Percentiles rank a stretch among this genome's conserved stretches.
phyloP scores from a whole-genome alignment of 2,797 vertebrate genomes.

The Sebastes taczanowskii region DNA sequence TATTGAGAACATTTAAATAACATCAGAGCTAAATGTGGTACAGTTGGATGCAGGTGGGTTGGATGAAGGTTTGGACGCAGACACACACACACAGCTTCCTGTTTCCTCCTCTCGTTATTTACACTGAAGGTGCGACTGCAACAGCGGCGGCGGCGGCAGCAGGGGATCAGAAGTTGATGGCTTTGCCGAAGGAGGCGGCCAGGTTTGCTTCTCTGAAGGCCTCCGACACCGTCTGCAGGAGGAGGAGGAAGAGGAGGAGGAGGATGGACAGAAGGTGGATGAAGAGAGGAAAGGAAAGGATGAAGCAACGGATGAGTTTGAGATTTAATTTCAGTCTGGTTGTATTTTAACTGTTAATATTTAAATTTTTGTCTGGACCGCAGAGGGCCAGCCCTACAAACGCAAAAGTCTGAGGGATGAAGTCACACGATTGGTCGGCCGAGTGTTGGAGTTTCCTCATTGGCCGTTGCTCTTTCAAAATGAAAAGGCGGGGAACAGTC shows the following conservation, averaged over 20 bases:
- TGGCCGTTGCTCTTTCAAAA: no score
- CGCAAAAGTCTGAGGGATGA: no score
- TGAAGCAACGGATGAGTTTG: not conserved
- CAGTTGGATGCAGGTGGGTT: constrained; percentile 16
- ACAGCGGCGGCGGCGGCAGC: constrained; percentile 19
- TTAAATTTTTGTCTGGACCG: no score
- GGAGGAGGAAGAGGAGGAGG: not conserved
- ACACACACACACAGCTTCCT: constrained; percentile 1
- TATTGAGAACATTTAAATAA: constrained; percentile 80
- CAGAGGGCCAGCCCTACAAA: no score
- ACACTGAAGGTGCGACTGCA: constrained; percentile 40
- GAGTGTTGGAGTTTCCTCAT: no score
- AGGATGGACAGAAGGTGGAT: not conserved
- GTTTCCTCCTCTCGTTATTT: constrained; percentile 39
- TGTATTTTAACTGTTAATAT: no score
- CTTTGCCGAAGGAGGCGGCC: constrained; percentile 96
- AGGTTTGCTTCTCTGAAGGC: constrained; percentile 99
- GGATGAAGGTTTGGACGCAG: constrained; percentile 1
- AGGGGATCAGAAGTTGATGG: constrained; percentile 93
- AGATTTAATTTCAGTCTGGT: no score
- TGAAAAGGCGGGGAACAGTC: no score
- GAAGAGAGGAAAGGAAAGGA: not conserved
- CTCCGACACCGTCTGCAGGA: constrained; percentile 94
- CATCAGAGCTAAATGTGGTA: constrained; percentile 54
- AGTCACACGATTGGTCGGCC: no score